Percentiles rank a stretch among this genome's conserved stretches.
phyloP scores from a whole-genome alignment of 2,113 vertebrate species.

The Bufo bufo region DNA sequence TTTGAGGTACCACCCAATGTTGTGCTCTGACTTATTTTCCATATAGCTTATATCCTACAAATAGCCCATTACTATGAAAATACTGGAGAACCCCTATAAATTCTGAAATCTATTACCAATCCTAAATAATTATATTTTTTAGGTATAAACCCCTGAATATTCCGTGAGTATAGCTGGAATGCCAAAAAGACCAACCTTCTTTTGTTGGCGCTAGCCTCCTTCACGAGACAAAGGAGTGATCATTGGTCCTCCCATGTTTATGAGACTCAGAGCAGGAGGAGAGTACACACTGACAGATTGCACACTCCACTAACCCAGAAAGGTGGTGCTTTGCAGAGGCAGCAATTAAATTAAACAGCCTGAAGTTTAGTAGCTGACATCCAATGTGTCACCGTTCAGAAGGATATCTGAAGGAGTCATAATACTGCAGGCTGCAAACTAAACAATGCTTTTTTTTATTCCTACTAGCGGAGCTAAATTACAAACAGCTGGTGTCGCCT shows the following conservation, averaged over 20 bases:
- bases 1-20: too few species aligned
- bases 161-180: background rate
- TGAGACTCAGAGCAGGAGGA: background rate
- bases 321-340: slow-evolving; percentile 24
- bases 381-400: slow-evolving; percentile 55
- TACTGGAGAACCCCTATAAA: too few species aligned
- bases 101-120: background rate
- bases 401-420: slow-evolving; percentile 66
- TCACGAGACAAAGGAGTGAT: background rate
- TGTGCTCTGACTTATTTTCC: too few species aligned
- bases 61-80: too few species aligned
- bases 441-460: slow-evolving; percentile 58
- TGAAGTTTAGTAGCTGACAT: slow-evolving; percentile 34
- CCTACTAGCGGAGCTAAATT: slow-evolving; percentile 66
- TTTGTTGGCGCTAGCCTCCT: background rate
- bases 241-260: slow-evolving; percentile 6
- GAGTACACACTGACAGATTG: slow-evolving; percentile 36
- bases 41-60: too few species aligned
- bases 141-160: background rate
- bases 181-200: background rate
- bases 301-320: slow-evolving; percentile 26
- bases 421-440: slow-evolving; percentile 54
- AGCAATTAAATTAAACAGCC: slow-evolving; percentile 39
- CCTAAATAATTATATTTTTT: background rate
- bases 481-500: slow-evolving; percentile 65